Evolutionary conservation across 2,113 vertebrate species (phyloP).

Genomic region (Entosphenus tridentatus): DNA sequence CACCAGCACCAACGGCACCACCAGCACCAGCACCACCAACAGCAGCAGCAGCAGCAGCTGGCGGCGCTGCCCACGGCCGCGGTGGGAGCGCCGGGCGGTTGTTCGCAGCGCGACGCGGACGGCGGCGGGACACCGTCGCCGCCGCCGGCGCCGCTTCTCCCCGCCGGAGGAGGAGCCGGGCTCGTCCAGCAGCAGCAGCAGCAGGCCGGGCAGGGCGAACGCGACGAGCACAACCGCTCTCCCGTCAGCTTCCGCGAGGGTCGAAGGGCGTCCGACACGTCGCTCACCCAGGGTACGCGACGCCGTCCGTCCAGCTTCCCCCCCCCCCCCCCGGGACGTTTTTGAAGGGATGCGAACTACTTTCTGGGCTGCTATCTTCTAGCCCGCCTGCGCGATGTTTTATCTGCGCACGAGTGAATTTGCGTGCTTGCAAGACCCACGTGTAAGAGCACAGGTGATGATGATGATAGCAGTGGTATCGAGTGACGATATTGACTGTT

Average conservation of each 20-base stretch:
- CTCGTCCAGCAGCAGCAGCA: too few species aligned
- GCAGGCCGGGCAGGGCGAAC: slow-evolving; percentile 13
- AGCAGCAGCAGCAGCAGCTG: too few species aligned
- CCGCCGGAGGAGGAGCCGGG: slow-evolving; percentile 27
- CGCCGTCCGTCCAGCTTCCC: not conserved
- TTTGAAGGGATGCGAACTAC: rapidly evolving
- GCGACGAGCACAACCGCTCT: slow-evolving; percentile 72
- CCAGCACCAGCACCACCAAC: too few species aligned
- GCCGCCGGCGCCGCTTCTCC: slow-evolving; percentile 20
- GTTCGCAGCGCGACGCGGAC: slow-evolving; percentile 50
- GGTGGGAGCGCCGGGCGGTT: slow-evolving; percentile 43
- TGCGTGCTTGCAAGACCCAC: not conserved
- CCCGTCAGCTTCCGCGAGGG: slow-evolving; percentile 93
- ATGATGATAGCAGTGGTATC: too few species aligned
- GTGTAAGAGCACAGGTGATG: too few species aligned
- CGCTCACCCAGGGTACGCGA: slow-evolving; percentile 62
- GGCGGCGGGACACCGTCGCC: slow-evolving; percentile 71
- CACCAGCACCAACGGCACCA: too few species aligned
- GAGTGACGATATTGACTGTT: too few species aligned
- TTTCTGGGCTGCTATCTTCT: not conserved
- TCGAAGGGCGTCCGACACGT: slow-evolving; percentile 74
- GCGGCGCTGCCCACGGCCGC: slow-evolving; percentile 51
- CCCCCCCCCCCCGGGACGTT: rapidly evolving
- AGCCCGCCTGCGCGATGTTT: not conserved
- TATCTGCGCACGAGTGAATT: not conserved